Conservation (phyloP, 2,113 vertebrate genomes). For the Mohoua ochrocephala region DNA sequence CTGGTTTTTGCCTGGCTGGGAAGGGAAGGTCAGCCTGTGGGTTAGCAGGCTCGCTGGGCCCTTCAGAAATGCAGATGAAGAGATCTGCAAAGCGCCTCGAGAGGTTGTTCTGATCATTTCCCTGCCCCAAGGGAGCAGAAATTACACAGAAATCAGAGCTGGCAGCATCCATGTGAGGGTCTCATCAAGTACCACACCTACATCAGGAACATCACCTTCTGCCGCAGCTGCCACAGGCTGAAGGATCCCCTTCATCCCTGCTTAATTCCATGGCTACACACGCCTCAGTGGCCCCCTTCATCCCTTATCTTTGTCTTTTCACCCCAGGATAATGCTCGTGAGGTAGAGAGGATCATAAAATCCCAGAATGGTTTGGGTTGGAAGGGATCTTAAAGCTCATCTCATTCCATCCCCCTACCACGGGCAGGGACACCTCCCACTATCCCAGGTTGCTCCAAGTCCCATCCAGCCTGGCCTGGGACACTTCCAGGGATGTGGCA, state of each 20-base stretch:
- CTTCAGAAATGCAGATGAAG: background rate
- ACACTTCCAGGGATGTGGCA: background rate
- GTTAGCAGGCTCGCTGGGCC: background rate
- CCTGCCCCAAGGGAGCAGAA: background rate
- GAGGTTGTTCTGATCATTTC: background rate
- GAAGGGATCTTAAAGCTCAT: background rate
- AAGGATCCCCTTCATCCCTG: background rate
- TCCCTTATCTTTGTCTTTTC: background rate
- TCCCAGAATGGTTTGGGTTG: background rate
- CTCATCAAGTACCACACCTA: background rate
- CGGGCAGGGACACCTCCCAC: background rate
- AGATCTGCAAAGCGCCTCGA: background rate
- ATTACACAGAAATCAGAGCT: background rate
- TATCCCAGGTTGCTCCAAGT: background rate
- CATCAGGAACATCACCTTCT: fast-evolving
- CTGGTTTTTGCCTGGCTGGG: background rate
- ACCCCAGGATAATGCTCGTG: fast-evolving
- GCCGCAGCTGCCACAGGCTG: background rate
- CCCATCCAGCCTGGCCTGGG: fast-evolving
- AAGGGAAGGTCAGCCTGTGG: background rate
- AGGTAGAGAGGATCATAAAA: background rate
- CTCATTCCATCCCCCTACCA: fast-evolving
- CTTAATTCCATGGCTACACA: background rate
- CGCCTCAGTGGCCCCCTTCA: background rate
- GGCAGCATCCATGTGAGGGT: background rate